These are phyloP conservation scores for Cotesia glomerata DNA, from an alignment of 1,140 invertebrate genomes.

Conservation along the genomic window DNA sequence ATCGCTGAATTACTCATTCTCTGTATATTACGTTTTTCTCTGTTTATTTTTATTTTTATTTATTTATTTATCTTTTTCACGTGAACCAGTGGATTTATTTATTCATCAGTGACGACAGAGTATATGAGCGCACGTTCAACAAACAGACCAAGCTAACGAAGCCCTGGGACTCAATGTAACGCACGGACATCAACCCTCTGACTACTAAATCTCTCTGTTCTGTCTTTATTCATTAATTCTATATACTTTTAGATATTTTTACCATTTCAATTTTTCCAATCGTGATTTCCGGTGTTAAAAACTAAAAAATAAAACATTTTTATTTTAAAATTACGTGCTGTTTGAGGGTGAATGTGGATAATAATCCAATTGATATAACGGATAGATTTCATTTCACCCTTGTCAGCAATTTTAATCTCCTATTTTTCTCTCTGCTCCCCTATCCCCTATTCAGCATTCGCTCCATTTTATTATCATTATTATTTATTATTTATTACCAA, in stretches of 20 bases:
- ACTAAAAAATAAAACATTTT: slow-evolving; percentile 1
- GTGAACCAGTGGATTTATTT: slow-evolving; percentile 38
- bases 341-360: neutral
- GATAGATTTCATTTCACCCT: slow-evolving; percentile 8
- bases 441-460: neutral
- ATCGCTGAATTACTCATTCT: slow-evolving; percentile 27
- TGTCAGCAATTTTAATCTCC: slow-evolving; percentile 22
- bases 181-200: slow-evolving; percentile 4
- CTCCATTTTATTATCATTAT: neutral
- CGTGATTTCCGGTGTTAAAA: neutral
- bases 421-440: neutral
- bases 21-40: neutral
- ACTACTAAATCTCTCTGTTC: slow-evolving; percentile 23
- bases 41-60: slow-evolving; percentile 7
- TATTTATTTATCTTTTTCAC: slow-evolving; percentile 21
- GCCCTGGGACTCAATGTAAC: slow-evolving; percentile 28
- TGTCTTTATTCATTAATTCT: slow-evolving; percentile 10
- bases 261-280: neutral
- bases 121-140: slow-evolving; percentile 34
- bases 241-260: slow-evolving; percentile 1
- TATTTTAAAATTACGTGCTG: neutral
- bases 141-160: slow-evolving; percentile 43
- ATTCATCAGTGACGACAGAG: slow-evolving; percentile 37
- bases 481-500: too few species aligned
- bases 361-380: neutral